Conservation (phyloP, 2,113 vertebrate genomes). For the Misgurnus anguillicaudatus region DNA sequence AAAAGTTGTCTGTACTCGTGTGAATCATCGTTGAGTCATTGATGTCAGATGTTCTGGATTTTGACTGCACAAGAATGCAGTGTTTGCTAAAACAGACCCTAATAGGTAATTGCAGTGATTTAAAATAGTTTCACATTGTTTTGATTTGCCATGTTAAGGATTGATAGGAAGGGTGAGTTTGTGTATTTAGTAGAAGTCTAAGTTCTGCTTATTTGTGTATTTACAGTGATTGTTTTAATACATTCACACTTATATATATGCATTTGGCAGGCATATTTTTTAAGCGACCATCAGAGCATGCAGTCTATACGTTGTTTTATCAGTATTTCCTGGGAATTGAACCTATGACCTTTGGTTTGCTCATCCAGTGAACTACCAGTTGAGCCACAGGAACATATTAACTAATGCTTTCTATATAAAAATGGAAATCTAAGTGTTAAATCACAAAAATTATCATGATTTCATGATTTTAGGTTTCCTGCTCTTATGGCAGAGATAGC, state of each 20-base stretch:
- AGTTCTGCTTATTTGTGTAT: neutral
- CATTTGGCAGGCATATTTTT: too few relatives aligned
- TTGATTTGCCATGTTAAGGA: neutral
- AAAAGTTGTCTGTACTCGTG: slow-evolving; percentile 38
- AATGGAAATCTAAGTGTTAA: neutral
- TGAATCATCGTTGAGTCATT: slow-evolving; percentile 37
- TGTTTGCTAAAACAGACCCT: neutral
- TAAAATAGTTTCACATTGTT: neutral
- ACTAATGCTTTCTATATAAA: too few relatives aligned
- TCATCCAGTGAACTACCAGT: too few relatives aligned
- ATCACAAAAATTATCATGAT: neutral
- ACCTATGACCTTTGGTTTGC: too few relatives aligned
- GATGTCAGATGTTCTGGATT: slow-evolving; percentile 15
- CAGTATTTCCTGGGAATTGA: too few relatives aligned
- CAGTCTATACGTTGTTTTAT: too few relatives aligned
- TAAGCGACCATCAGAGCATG: too few relatives aligned
- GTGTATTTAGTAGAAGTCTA: neutral
- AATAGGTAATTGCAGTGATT: neutral
- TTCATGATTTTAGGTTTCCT: neutral
- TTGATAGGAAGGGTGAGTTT: neutral
- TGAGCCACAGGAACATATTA: too few relatives aligned
- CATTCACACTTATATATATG: too few relatives aligned
- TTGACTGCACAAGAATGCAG: neutral
- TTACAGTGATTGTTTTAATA: neutral
- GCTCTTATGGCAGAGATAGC: slow-evolving; percentile 17